Evolutionary conservation across 2,888 invertebrate species (phyloP).

Genomic region (Tenthredo amoena): DNA sequence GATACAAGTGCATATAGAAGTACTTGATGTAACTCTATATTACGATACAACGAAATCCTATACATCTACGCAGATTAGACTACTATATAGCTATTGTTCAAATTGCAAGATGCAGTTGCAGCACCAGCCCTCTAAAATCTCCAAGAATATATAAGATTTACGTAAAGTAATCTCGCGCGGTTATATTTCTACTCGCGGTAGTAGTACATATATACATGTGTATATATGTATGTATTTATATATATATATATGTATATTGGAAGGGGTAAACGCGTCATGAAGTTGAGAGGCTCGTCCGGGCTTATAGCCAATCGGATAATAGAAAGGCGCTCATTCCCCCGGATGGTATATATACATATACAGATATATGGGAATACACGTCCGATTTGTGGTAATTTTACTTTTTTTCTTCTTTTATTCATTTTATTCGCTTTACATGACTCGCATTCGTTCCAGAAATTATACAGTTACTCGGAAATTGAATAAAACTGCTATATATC

Average conservation of each 20-base stretch:
- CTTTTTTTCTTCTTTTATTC: slow-evolving; percentile 41
- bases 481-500: not conserved
- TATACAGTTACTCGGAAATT: slow-evolving; percentile 2
- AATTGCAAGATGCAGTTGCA: not conserved
- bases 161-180: not conserved
- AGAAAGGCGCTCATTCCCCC: slow-evolving; percentile 64
- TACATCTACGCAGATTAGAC: too few relatives aligned
- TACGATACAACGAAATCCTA: too few relatives aligned
- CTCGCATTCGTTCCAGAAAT: not conserved
- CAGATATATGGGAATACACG: slow-evolving; percentile 53
- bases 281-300: slow-evolving; percentile 68
- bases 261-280: slow-evolving; percentile 60
- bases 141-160: not conserved
- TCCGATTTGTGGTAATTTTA: slow-evolving; percentile 48
- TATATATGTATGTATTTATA: not conserved
- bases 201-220: not conserved
- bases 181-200: not conserved
- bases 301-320: slow-evolving; percentile 66
- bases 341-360: not conserved
- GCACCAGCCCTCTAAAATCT: not conserved
- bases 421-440: not conserved
- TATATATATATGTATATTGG: slow-evolving; percentile 12
- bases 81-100: too few relatives aligned
- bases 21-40: not conserved
- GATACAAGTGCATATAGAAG: not conserved